These are phyloP conservation scores for Ascaphus truei DNA, from an alignment of 2,113 vertebrate species.

Conservation along the genomic window DNA sequence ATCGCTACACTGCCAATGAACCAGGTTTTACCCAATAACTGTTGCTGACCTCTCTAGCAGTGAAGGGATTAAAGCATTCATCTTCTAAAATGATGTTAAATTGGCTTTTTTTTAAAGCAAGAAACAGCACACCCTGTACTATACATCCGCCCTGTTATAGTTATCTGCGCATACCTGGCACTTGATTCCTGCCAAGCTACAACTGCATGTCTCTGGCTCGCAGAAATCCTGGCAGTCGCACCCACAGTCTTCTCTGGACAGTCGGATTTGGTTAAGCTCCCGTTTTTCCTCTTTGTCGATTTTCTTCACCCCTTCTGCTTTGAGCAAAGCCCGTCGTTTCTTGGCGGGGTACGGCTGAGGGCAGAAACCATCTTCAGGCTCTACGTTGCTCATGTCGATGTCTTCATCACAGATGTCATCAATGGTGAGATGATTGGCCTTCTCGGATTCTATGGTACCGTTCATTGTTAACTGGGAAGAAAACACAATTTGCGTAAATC, in stretches of 20 bases:
- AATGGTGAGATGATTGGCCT: constrained; percentile 77
- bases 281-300: constrained; percentile 90
- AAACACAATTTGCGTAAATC: no score
- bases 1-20: no score
- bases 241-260: constrained; percentile 89
- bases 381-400: constrained; percentile 64
- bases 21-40: no score
- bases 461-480: constrained; percentile 74
- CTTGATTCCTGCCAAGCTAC: constrained; percentile 89
- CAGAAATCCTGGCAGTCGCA: constrained; percentile 88
- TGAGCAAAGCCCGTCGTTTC: constrained; percentile 77
- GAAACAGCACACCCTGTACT: no score
- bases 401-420: constrained; percentile 83
- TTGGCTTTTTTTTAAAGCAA: no score
- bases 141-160: no score
- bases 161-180: constrained; percentile 76
- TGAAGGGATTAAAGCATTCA: no score
- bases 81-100: no score
- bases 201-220: constrained; percentile 90
- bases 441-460: constrained; percentile 72
- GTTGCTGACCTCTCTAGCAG: no score
- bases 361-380: constrained; percentile 76
- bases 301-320: constrained; percentile 83
- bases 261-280: constrained; percentile 82
- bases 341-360: constrained; percentile 86